These are phyloP conservation scores for Drosophila demipolita DNA, from an alignment of 2,888 invertebrate species.

Conservation along the genomic window DNA sequence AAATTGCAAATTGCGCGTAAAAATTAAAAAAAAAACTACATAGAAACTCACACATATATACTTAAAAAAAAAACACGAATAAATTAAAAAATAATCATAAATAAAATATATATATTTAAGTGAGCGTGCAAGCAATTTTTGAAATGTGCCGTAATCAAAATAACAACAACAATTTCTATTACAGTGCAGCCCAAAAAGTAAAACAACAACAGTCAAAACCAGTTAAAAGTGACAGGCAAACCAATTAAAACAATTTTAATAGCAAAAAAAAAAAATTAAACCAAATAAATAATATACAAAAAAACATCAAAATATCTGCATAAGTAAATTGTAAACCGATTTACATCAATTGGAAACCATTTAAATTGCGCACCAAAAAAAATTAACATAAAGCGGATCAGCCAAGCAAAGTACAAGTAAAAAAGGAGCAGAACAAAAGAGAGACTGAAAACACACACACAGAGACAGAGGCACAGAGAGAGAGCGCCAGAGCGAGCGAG, in stretches of 20 bases:
- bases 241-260: constrained; percentile 52
- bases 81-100: constrained; percentile 6
- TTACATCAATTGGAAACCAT: constrained; percentile 31
- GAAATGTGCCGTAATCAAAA: constrained; percentile 32
- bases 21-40: neutral
- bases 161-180: constrained; percentile 68
- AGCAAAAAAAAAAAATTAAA: constrained; percentile 5
- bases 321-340: constrained; percentile 51
- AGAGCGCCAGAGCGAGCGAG: neutral
- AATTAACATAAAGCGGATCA: constrained; percentile 26
- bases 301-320: constrained; percentile 9
- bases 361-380: constrained; percentile 27
- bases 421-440: constrained; percentile 5
- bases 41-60: neutral
- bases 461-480: too few species aligned
- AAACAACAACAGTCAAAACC: constrained; percentile 60
- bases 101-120: constrained; percentile 23
- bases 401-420: neutral
- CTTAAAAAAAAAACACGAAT: neutral
- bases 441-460: constrained; percentile 7
- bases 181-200: constrained; percentile 73
- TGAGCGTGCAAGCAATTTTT: constrained; percentile 62
- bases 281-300: neutral
- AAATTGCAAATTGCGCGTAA: constrained; percentile 8
- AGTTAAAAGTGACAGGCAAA: constrained; percentile 69